Evolutionary conservation across 2,888 invertebrate species (phyloP).

Genomic region (Lamellibrachia satsuma): DNA sequence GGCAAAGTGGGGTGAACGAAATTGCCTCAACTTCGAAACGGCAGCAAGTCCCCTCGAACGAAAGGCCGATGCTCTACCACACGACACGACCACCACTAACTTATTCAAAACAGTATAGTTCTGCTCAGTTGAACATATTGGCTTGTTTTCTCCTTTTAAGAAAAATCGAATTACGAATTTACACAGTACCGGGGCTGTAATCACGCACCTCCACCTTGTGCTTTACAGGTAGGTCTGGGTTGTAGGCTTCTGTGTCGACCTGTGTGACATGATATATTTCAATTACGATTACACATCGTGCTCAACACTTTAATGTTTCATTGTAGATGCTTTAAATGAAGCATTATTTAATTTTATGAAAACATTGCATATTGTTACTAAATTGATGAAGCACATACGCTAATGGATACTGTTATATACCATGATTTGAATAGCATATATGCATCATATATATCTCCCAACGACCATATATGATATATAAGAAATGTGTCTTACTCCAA

Average conservation of each 20-base stretch:
- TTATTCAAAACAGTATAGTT: too few relatives aligned
- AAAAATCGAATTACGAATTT: background rate
- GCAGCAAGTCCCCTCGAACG: too few relatives aligned
- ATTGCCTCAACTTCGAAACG: too few relatives aligned
- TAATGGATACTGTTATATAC: background rate
- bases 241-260: background rate
- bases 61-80: too few relatives aligned
- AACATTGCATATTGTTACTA: too few relatives aligned
- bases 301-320: background rate
- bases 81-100: too few relatives aligned
- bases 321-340: too few relatives aligned
- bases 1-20: too few relatives aligned
- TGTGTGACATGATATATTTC: background rate
- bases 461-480: background rate
- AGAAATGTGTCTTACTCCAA: slow-evolving; percentile 45
- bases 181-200: background rate
- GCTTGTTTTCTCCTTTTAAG: too few relatives aligned
- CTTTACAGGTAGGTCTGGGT: slow-evolving; percentile 14
- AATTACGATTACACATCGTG: background rate
- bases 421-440: slow-evolving; percentile 7
- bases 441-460: background rate
- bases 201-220: slow-evolving; percentile 50
- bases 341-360: too few relatives aligned
- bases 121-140: too few relatives aligned
- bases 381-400: too few relatives aligned